phyloP scores from a whole-genome alignment of 2,888 invertebrate species.

The Hybos culiciformis region DNA sequence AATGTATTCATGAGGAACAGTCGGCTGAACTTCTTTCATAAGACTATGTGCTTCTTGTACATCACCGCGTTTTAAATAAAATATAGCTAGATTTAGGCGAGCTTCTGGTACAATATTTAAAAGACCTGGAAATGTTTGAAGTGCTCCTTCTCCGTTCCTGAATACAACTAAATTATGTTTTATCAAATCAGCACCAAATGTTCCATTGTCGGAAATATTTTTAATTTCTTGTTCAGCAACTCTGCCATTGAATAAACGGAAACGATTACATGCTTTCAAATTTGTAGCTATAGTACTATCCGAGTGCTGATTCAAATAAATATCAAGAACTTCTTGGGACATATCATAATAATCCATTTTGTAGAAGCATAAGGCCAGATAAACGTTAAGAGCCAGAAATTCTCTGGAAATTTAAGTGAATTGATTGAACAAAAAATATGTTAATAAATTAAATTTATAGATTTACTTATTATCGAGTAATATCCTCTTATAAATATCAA shows the following conservation, averaged over 20 bases:
- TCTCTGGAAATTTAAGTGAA: conserved; percentile 44
- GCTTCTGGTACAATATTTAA: conserved; percentile 96
- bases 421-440: not conserved
- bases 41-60: conserved; percentile 76
- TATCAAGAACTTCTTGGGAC: conserved; percentile 89
- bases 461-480: conserved; percentile 76
- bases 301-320: conserved; percentile 80
- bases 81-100: conserved; percentile 86
- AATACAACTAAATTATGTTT: conserved; percentile 94
- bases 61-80: conserved; percentile 79
- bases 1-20: conserved; percentile 90
- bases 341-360: conserved; percentile 97
- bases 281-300: conserved; percentile 94
- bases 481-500: conserved; percentile 92
- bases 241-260: conserved; percentile 82
- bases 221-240: conserved; percentile 88
- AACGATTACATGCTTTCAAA: conserved; percentile 62
- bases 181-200: conserved; percentile 83
- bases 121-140: conserved; percentile 77
- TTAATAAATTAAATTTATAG: not conserved
- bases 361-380: conserved; percentile 95
- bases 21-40: conserved; percentile 83
- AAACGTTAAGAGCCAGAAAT: conserved; percentile 88
- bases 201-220: conserved; percentile 59
- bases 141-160: conserved; percentile 81